Evolutionary conservation across 2,888 invertebrate genomes (phyloP).

Genomic region (Elmis aenea): DNA sequence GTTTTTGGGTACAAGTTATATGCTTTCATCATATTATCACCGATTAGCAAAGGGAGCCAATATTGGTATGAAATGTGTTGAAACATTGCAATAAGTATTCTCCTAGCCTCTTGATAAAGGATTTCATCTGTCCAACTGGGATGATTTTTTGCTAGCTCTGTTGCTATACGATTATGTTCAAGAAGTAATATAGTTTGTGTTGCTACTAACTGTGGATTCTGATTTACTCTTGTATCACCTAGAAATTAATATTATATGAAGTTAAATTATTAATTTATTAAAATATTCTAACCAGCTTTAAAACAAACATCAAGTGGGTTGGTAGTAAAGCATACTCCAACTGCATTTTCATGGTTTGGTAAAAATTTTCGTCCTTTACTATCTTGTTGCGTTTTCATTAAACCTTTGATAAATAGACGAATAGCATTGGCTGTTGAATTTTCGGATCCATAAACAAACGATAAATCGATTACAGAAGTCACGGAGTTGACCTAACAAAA

Average conservation of each 20-base stretch:
- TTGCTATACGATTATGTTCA: conserved; percentile 69
- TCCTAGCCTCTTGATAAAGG: conserved; percentile 62
- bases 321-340: conserved; percentile 1
- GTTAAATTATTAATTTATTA: too few species aligned
- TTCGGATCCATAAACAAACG: conserved; percentile 7
- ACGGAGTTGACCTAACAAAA: conserved; percentile 6
- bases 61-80: conserved; percentile 72
- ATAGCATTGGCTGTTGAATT: not conserved
- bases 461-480: conserved; percentile 9
- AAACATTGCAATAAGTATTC: conserved; percentile 56
- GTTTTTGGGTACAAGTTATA: conserved; percentile 50
- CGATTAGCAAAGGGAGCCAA: conserved; percentile 66
- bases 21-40: conserved; percentile 50
- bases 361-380: conserved; percentile 2
- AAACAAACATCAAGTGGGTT: conserved; percentile 4
- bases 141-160: conserved; percentile 55
- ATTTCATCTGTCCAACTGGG: conserved; percentile 63
- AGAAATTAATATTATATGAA: too few species aligned
- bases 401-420: conserved; percentile 4
- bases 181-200: conserved; percentile 64
- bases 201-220: conserved; percentile 62
- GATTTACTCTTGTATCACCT: conserved; percentile 71
- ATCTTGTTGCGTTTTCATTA: conserved; percentile 1
- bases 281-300: conserved; percentile 3
- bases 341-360: conserved; percentile 1